phyloP scores from a whole-genome alignment of 2,888 invertebrate genomes.

The Dasysyrphus albostriatus region DNA sequence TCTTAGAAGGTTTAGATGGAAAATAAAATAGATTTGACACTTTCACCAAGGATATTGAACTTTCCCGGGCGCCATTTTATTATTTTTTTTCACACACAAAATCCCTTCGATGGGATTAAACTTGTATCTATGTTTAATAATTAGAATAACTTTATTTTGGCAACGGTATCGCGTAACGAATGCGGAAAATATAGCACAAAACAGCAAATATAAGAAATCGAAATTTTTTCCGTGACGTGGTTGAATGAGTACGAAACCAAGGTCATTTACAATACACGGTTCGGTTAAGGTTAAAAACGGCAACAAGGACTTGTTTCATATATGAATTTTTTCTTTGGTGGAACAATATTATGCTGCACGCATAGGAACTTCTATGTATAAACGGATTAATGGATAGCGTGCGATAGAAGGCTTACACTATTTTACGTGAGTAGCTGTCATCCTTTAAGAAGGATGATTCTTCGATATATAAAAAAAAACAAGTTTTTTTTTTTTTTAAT shows the following conservation, averaged over 20 bases:
- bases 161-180: conserved; percentile 54
- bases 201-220: conserved; percentile 35
- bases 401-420: conserved; percentile 41
- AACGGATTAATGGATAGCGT: conserved; percentile 22
- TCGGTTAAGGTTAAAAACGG: conserved; percentile 24
- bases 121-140: background rate
- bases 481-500: background rate
- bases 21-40: background rate
- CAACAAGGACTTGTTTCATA: conserved; percentile 43
- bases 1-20: background rate
- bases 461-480: conserved; percentile 11
- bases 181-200: conserved; percentile 13
- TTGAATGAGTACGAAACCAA: conserved; percentile 23
- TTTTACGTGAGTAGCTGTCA: conserved; percentile 35
- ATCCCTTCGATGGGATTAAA: background rate
- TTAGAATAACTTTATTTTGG: conserved; percentile 38
- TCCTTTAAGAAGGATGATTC: conserved; percentile 47
- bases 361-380: conserved; percentile 7
- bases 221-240: conserved; percentile 62
- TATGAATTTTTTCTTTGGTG: conserved; percentile 8
- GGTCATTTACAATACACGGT: conserved; percentile 47
- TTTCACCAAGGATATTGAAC: background rate
- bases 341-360: conserved; percentile 39
- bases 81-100: background rate
- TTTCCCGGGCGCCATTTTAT: background rate